Evolutionary conservation across 1,140 invertebrate species (phyloP).

Genomic region (Parasteatoda tepidariorum): DNA sequence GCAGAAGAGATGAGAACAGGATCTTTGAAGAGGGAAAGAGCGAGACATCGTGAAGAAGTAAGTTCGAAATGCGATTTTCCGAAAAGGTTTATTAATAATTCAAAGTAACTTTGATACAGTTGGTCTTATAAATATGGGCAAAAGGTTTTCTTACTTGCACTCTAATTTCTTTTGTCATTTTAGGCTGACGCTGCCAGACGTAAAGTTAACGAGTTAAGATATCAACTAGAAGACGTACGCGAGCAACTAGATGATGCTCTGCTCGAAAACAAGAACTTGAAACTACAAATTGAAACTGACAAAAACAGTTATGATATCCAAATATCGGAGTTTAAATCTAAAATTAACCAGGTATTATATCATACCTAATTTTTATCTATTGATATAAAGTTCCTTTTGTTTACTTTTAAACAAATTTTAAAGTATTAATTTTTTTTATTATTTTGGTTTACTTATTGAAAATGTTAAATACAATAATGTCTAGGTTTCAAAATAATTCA

Average conservation of each 20-base stretch:
- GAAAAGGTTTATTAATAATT: no score
- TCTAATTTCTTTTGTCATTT: not conserved
- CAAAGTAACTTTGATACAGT: no score
- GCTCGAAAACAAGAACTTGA: slow-evolving; percentile 83
- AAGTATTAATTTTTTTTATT: no score
- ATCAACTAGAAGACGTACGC: slow-evolving; percentile 73
- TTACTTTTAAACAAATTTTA: no score
- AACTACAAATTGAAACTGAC: slow-evolving; percentile 90
- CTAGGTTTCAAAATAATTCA: no score
- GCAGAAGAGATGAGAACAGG: slow-evolving; percentile 44
- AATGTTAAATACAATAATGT: no score
- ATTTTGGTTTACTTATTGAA: no score
- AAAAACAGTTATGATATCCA: slow-evolving; percentile 88
- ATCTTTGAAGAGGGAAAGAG: slow-evolving; percentile 58
- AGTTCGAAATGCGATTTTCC: not conserved
- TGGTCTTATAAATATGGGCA: no score
- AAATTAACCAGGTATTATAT: slow-evolving; percentile 90
- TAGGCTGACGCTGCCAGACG: slow-evolving; percentile 40
- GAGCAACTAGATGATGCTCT: slow-evolving; percentile 86
- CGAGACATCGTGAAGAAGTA: slow-evolving; percentile 59
- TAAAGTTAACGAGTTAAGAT: slow-evolving; percentile 47
- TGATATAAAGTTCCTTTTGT: no score
- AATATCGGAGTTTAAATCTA: slow-evolving; percentile 88
- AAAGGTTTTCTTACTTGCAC: no score
- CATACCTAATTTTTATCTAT: no score